These are phyloP conservation scores for Luehdorfia chinensis DNA, from an alignment of 1,140 invertebrate genomes.

Conservation along the genomic window DNA sequence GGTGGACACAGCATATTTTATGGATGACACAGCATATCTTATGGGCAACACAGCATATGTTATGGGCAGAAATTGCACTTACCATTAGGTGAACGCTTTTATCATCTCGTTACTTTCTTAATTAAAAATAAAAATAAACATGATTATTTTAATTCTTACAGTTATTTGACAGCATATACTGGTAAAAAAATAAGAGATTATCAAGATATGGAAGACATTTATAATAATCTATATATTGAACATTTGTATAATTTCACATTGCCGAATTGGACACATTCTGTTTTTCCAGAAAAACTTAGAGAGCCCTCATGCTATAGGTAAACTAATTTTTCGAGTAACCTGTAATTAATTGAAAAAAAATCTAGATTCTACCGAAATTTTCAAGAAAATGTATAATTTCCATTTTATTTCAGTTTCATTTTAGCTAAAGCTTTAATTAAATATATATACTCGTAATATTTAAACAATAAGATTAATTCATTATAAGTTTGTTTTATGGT, in stretches of 20 bases:
- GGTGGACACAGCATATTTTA: no score
- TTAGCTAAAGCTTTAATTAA: neutral
- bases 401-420: neutral
- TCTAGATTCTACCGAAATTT: no score
- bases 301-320: conserved; percentile 78
- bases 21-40: no score
- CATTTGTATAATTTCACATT: conserved; percentile 83
- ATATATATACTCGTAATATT: neutral
- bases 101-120: no score
- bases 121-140: no score
- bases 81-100: no score
- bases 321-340: conserved; percentile 5
- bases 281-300: conserved; percentile 77
- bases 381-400: neutral
- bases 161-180: conserved; percentile 78
- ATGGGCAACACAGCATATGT: no score
- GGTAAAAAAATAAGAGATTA: conserved; percentile 78
- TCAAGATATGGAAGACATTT: conserved; percentile 79
- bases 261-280: conserved; percentile 82
- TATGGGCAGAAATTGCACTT: no score
- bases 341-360: no score
- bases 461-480: no score
- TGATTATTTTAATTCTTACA: no score
- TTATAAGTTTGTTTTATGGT: no score
- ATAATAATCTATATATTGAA: conserved; percentile 84